Conservation (phyloP, 2,797 vertebrate genomes). For the Kryptopterus vitreolus region DNA sequence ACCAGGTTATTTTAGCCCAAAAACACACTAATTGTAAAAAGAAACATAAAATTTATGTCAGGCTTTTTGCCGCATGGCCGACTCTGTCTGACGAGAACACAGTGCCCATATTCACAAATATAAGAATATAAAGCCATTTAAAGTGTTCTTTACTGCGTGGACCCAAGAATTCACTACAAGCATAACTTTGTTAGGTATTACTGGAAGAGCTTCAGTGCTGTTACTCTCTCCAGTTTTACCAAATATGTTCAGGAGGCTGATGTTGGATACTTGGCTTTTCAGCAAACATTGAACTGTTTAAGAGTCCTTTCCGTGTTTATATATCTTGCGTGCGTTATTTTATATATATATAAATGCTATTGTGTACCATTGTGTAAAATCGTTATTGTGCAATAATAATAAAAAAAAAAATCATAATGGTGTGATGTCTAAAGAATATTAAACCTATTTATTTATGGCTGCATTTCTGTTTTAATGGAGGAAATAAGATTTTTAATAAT, state of each 20-base stretch:
- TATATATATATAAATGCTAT: neutral
- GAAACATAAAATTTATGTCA: neutral
- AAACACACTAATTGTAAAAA: neutral
- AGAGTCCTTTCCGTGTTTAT: neutral
- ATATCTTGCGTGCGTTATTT: neutral
- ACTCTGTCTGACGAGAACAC: neutral
- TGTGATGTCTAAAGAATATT: neutral
- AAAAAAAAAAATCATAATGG: neutral
- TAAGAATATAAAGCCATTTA: neutral
- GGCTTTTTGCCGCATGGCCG: neutral
- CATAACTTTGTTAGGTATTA: neutral
- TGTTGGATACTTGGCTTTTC: neutral
- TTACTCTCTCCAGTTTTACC: neutral
- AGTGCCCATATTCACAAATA: slow-evolving; percentile 6
- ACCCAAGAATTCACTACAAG: neutral
- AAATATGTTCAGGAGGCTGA: neutral
- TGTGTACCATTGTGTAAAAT: neutral
- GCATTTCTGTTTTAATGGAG: slow-evolving; percentile 7
- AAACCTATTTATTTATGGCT: neutral
- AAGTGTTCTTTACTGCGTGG: neutral
- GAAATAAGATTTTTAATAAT: slow-evolving; percentile 37
- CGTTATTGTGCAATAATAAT: no score
- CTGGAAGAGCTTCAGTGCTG: neutral
- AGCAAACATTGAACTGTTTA: neutral
- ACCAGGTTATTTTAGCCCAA: slow-evolving; percentile 1